A percentile compares a stretch with the other conserved stretches of the same genome.
These are phyloP conservation scores for Phyllostomus hastatus DNA, from an alignment of 2,113 vertebrate species.

Conservation along the genomic window DNA sequence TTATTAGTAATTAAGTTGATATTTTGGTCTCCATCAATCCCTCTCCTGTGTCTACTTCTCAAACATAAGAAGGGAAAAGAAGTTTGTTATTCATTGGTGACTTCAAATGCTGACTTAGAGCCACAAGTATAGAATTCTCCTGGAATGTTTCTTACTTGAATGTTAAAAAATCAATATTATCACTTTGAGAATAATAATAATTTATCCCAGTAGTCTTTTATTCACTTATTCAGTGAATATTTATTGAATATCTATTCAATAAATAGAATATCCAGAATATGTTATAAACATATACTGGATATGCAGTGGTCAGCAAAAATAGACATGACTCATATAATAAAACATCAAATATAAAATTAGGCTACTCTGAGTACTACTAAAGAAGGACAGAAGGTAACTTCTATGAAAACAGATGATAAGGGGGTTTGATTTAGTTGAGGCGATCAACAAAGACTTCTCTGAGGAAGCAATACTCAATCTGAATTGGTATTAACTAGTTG, in stretches of 20 bases:
- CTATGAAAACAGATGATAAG: neutral
- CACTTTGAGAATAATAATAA: neutral
- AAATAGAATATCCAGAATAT: no score
- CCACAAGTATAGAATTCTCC: neutral
- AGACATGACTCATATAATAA: neutral
- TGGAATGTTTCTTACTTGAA: neutral
- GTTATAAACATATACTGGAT: neutral
- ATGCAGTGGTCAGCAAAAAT: neutral
- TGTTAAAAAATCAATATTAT: neutral
- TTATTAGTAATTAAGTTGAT: conserved; percentile 47
- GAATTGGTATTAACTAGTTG: neutral
- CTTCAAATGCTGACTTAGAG: neutral
- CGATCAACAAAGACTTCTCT: neutral
- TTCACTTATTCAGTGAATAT: neutral
- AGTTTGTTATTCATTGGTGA: neutral
- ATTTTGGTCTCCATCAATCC: conserved; percentile 45
- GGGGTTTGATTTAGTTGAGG: neutral
- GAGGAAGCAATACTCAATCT: neutral
- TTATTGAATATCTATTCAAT: neutral
- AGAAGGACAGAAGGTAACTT: neutral
- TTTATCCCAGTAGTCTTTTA: neutral
- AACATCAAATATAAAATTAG: neutral
- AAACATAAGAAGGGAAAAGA: neutral
- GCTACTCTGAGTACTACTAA: neutral
- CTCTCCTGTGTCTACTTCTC: conserved; percentile 30